phyloP scores from a whole-genome alignment of 2,113 vertebrate genomes.

The Lasiurus cinereus region DNA sequence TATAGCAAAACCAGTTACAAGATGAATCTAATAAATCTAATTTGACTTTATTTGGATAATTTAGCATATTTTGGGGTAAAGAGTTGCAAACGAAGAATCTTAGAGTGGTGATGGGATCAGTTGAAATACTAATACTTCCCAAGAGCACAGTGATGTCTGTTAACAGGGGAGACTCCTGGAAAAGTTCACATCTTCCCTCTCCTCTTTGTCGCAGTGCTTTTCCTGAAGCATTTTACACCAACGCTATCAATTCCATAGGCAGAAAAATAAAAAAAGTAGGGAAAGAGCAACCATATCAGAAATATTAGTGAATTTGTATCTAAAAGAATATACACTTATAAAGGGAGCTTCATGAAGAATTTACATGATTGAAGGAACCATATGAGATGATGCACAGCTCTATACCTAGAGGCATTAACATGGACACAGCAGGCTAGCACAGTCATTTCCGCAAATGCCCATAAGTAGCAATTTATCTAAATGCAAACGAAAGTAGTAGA shows the following conservation, averaged over 20 bases:
- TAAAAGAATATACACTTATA: neutral
- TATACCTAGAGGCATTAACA: neutral
- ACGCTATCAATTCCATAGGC: neutral
- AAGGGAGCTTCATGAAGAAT: slow-evolving; percentile 4
- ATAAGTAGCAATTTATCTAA: slow-evolving; percentile 31
- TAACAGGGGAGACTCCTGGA: neutral
- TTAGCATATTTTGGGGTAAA: neutral
- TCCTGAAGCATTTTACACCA: neutral
- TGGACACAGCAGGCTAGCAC: neutral
- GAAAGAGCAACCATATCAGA: neutral
- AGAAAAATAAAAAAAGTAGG: slow-evolving; percentile 40
- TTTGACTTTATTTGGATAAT: slow-evolving; percentile 5
- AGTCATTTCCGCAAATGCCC: neutral
- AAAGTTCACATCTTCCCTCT: no score
- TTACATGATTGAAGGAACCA: neutral
- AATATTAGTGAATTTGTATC: neutral
- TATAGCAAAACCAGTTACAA: slow-evolving; percentile 1
- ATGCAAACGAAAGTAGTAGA: slow-evolving; percentile 38
- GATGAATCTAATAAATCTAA: neutral
- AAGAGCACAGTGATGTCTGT: neutral
- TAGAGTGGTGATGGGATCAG: neutral
- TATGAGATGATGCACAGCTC: neutral
- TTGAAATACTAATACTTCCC: neutral
- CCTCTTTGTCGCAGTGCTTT: slow-evolving; percentile 17
- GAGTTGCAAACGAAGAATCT: neutral